Evolutionary conservation across 2,888 invertebrate genomes (phyloP), one percentile per base, ranked within the genome.

Genomic region (Euspilapteryx auroguttella): DNA sequence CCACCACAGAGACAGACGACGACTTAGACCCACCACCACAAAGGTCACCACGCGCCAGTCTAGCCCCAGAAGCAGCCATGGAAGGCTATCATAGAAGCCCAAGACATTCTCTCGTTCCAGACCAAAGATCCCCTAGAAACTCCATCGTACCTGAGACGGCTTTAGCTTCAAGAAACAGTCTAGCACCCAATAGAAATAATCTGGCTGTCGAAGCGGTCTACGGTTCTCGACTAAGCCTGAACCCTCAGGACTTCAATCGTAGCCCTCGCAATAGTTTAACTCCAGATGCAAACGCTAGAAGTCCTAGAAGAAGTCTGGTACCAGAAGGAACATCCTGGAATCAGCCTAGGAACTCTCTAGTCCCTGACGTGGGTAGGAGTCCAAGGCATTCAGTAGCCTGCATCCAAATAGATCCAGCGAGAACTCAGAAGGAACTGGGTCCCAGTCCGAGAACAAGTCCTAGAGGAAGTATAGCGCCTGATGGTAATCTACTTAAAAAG

Each of bases 1-100:
- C 82, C 29, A 81, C 83, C 36, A 65, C 82, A 35, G 79, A 83
- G 40, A 82, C 83, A 21, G 82, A 84, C 34, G 66, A 79, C 25
- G 79, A 81, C 42, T 58, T 66, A 27, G 73, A 71, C 24, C 61
- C 66, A 3, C 49, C 47, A 12, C 59, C 63, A 7, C 64, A 58
- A 43, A 46, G 79, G 45, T 80, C 80, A 33, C 78, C 80, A 23
- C 51, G 82, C 27, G 76, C 82, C 11, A 80, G 83, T 38, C 58
- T 84, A 4, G 78, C 81, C 1, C 83, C 83, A 21, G 81, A 79
- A 17, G 55, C 63, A 5, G 68, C 69, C 2, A 35, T 64, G 17
- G 81, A 81, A 2, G 51, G 47, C 33, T 79, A 79, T 36, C 78
- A 78, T 30, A 64, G 79, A 27, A 80, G 80, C 38, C 77, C 80